Percentiles rank a stretch among this genome's conserved stretches.
Conservation (phyloP, 2,797 vertebrate species). For the Sandelia bainsii region DNA sequence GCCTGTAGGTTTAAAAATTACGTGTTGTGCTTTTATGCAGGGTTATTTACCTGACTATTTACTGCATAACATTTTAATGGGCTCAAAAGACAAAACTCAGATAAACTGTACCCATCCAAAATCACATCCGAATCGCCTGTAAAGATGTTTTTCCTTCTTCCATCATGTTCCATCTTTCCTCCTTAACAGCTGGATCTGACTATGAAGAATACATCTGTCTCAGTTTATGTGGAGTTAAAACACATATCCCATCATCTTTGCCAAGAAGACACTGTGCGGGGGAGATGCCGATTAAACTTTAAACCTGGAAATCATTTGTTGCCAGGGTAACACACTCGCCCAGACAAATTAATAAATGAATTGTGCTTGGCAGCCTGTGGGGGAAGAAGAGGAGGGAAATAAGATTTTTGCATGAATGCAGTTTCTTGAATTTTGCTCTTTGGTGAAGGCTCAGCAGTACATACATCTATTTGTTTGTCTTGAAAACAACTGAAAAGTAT, state of each 20-base stretch:
- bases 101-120: background rate
- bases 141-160: background rate
- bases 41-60: no score
- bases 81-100: background rate
- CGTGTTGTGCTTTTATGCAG: no score
- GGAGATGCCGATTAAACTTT: constrained; percentile 63
- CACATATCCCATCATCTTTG: constrained; percentile 50
- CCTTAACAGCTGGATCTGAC: constrained; percentile 28
- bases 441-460: constrained; percentile 32
- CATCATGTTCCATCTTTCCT: constrained; percentile 1
- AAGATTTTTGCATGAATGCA: constrained; percentile 31
- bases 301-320: constrained; percentile 74
- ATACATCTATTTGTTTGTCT: constrained; percentile 35
- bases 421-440: constrained; percentile 20
- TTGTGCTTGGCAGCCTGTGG: constrained; percentile 36
- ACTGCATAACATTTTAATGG: background rate
- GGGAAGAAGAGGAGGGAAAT: background rate
- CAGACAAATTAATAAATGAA: constrained; percentile 64
- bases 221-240: constrained; percentile 32
- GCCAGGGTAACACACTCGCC: constrained; percentile 61
- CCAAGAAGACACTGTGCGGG: constrained; percentile 49
- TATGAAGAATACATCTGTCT: constrained; percentile 22
- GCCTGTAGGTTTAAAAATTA: no score
- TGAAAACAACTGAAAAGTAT: constrained; percentile 20
- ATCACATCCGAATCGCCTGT: background rate